phyloP scores from a whole-genome alignment of 2,113 vertebrate genomes.

The Syrrhaptes paradoxus region DNA sequence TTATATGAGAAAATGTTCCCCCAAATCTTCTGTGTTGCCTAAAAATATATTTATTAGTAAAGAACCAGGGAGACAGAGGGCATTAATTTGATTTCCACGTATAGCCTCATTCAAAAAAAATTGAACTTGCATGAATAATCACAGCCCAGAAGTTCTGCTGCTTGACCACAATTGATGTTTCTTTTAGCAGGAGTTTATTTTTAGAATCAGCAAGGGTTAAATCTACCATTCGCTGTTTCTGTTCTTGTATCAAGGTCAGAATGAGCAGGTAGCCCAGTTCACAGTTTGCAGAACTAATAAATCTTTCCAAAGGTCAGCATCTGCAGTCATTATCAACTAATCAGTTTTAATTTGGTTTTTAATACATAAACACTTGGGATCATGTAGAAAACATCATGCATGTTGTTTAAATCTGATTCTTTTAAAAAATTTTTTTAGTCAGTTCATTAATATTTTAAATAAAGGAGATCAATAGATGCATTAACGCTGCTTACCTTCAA shows the following conservation, averaged over 20 bases:
- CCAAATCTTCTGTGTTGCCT: neutral
- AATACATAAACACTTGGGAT: slow-evolving; percentile 62
- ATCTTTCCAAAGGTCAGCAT: slow-evolving; percentile 70
- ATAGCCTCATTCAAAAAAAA: neutral
- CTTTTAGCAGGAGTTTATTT: slow-evolving; percentile 15
- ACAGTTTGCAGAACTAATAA: slow-evolving; percentile 66
- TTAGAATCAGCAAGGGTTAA: slow-evolving; percentile 64
- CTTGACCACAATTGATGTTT: neutral
- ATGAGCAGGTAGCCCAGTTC: slow-evolving; percentile 52
- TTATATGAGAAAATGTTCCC: neutral
- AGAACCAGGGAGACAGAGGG: neutral
- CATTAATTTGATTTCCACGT: neutral
- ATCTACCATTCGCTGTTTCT: slow-evolving; percentile 57
- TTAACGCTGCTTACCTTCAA: slow-evolving; percentile 46
- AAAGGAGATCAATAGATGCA: slow-evolving; percentile 53
- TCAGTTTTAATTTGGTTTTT: slow-evolving; percentile 71
- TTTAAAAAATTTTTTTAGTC: neutral
- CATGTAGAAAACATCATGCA: slow-evolving; percentile 57
- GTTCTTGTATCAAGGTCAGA: slow-evolving; percentile 64
- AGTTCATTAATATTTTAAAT: slow-evolving; percentile 63
- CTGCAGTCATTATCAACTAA: slow-evolving; percentile 66
- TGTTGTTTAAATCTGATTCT: slow-evolving; percentile 41
- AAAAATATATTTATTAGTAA: neutral
- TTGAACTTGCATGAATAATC: neutral
- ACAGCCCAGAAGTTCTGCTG: neutral